A percentile compares a stretch with the other conserved stretches of the same genome.
These are phyloP conservation scores for Girardinichthys multiradiatus DNA, from an alignment of 2,113 vertebrate genomes.

Conservation along the genomic window DNA sequence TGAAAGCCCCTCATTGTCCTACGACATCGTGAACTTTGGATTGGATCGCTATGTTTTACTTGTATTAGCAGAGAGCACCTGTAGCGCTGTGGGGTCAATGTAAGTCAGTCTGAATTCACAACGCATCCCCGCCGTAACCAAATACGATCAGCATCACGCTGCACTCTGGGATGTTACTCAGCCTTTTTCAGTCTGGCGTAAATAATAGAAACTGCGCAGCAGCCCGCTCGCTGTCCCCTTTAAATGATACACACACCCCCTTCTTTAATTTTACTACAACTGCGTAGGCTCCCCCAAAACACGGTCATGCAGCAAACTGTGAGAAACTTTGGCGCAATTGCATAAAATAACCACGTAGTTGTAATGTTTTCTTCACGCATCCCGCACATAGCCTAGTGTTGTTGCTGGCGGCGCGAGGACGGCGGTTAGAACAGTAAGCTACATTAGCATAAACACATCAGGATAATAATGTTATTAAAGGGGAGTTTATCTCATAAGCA, in stretches of 20 bases:
- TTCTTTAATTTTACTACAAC: slow-evolving; percentile 48
- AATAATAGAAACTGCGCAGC: slow-evolving; percentile 74
- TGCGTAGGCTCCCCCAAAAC: slow-evolving; percentile 59
- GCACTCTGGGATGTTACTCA: slow-evolving; percentile 53
- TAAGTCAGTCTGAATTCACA: neutral
- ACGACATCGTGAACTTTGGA: neutral
- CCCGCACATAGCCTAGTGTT: slow-evolving; percentile 11
- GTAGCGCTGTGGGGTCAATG: neutral
- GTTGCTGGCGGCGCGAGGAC: too few species aligned
- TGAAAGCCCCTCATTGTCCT: too few species aligned
- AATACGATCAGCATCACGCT: slow-evolving; percentile 24
- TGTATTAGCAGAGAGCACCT: neutral
- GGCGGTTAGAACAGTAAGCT: neutral
- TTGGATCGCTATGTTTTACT: neutral
- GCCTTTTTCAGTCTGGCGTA: slow-evolving; percentile 44
- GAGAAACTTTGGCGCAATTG: slow-evolving; percentile 39
- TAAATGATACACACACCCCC: slow-evolving; percentile 35
- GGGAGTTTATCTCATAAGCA: neutral
- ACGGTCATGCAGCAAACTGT: slow-evolving; percentile 37
- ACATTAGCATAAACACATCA: neutral
- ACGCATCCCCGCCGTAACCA: neutral
- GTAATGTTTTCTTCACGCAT: neutral
- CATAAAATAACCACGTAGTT: neutral
- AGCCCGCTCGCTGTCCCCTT: slow-evolving; percentile 26
- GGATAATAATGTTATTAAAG: slow-evolving; percentile 37